These are phyloP conservation scores for Zosterops hypoxanthus DNA, from an alignment of 2,113 vertebrate species.

Conservation along the genomic window DNA sequence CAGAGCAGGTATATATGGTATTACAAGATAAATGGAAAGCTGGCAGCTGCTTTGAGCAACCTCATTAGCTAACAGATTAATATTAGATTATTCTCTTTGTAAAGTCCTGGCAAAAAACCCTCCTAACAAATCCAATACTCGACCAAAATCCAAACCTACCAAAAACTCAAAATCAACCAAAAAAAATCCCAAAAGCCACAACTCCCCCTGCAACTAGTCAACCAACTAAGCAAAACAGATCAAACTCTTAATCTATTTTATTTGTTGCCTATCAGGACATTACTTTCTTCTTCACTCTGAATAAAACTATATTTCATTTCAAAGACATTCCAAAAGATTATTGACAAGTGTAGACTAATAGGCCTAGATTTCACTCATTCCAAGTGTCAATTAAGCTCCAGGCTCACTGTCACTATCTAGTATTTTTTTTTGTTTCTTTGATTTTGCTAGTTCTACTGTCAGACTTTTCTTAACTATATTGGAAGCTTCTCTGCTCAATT, in stretches of 20 bases:
- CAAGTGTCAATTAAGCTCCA: neutral
- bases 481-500: neutral
- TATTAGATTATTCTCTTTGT: neutral
- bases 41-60: neutral
- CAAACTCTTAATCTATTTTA: neutral
- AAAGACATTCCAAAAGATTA: neutral
- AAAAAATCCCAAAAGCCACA: neutral
- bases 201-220: fast-evolving
- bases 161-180: neutral
- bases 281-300: neutral
- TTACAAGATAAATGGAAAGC: neutral
- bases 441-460: neutral
- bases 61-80: neutral
- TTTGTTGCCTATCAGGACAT: neutral
- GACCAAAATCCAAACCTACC: neutral
- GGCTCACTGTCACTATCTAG: neutral
- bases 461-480: neutral
- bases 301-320: neutral
- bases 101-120: neutral
- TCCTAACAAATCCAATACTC: neutral
- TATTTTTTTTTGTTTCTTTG: neutral
- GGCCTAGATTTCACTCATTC: neutral
- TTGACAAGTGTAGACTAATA: neutral
- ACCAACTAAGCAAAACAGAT: neutral
- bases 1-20: neutral